Percentiles rank a stretch among this genome's conserved stretches.
Evolutionary conservation across 2,113 vertebrate species (phyloP).

Genomic region (Acanthisitta chloris): DNA sequence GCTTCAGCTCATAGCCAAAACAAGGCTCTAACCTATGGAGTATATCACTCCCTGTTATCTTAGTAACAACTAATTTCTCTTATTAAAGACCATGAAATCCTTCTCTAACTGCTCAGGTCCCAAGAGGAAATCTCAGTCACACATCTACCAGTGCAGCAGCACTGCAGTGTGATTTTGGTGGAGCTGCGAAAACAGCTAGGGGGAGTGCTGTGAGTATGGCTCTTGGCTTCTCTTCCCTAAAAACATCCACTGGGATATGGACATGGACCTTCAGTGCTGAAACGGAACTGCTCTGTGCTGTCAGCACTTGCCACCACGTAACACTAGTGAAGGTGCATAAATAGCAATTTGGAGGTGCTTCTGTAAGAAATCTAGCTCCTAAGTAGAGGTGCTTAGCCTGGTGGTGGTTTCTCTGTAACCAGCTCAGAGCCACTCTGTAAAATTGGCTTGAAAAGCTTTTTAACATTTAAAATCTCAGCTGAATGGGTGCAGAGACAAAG

Average conservation of each 20-base stretch:
- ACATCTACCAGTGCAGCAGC: background rate
- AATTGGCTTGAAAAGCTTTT: no score
- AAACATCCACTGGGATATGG: background rate
- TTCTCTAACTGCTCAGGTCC: background rate
- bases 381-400: background rate
- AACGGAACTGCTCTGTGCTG: background rate
- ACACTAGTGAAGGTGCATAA: background rate
- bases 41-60: background rate
- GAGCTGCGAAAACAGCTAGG: background rate
- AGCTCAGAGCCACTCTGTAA: background rate
- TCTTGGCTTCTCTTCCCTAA: background rate
- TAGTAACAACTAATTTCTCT: background rate
- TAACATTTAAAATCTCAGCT: background rate
- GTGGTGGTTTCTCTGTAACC: background rate
- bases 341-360: background rate
- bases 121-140: background rate
- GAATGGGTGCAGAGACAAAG: background rate
- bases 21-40: background rate
- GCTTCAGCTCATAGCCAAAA: background rate
- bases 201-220: background rate
- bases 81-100: background rate
- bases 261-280: background rate
- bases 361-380: background rate
- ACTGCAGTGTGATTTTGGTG: background rate
- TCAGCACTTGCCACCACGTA: background rate